Conservation (phyloP, 2,113 vertebrate genomes). For the Leucoraja erinaceus region DNA sequence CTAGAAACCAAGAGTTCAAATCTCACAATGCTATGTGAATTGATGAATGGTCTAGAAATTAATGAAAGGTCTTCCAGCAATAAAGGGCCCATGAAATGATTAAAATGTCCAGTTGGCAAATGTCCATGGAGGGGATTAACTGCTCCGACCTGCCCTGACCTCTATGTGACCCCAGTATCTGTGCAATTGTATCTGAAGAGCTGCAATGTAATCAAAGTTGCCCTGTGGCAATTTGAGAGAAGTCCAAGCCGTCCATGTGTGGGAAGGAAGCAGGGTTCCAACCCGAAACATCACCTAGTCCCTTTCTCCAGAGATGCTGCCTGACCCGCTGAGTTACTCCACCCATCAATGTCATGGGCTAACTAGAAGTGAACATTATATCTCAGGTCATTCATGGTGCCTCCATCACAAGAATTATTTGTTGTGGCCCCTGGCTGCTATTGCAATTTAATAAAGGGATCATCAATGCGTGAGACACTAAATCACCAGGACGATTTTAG, state of each 20-base stretch:
- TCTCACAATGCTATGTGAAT: not conserved
- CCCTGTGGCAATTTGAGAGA: not conserved
- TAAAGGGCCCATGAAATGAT: not conserved
- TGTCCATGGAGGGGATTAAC: not conserved
- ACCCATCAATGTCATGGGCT: not conserved
- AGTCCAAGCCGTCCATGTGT: too few species aligned
- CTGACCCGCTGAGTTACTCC: too few species aligned
- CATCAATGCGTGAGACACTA: not conserved
- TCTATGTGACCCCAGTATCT: not conserved
- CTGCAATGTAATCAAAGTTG: not conserved
- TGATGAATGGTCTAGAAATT: not conserved
- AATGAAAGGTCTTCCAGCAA: not conserved
- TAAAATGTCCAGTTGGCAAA: not conserved
- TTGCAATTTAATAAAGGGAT: not conserved
- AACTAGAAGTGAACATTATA: not conserved
- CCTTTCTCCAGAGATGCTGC: too few species aligned
- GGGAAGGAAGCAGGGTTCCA: too few species aligned
- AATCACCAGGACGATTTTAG: too few species aligned
- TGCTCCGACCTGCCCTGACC: not conserved
- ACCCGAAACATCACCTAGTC: too few species aligned
- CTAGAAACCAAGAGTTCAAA: not conserved
- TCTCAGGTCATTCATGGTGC: not conserved
- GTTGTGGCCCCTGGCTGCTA: too few species aligned
- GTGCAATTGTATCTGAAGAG: not conserved
- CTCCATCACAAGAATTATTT: not conserved